Evolutionary conservation across 2,797 vertebrate genomes (phyloP).

Genomic region (Gobionotothen gibberifrons): DNA sequence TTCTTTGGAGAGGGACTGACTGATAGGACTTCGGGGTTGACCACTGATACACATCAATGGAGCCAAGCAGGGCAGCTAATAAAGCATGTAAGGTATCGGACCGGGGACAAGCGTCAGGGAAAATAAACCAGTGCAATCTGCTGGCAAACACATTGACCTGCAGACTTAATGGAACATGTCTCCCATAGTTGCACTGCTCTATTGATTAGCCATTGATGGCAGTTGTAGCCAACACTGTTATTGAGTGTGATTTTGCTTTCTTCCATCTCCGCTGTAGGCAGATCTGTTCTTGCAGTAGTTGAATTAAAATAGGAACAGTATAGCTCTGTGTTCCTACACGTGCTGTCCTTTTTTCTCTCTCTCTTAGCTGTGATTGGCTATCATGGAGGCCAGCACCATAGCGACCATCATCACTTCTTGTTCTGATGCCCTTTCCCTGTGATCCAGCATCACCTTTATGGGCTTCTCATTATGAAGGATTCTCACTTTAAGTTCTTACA

Average conservation of each 20-base stretch:
- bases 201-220: conserved; percentile 77
- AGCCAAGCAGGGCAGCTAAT: conserved; percentile 72
- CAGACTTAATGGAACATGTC: conserved; percentile 73
- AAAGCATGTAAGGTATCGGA: conserved; percentile 62
- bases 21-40: conserved; percentile 72
- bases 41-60: conserved; percentile 73
- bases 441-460: conserved; percentile 69
- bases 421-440: conserved; percentile 65
- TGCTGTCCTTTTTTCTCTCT: conserved; percentile 23
- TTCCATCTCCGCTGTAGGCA: conserved; percentile 34
- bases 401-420: conserved; percentile 68
- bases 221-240: conserved; percentile 72
- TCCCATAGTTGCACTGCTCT: conserved; percentile 69
- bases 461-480: conserved; percentile 63
- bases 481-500: conserved; percentile 52
- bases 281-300: conserved; percentile 54
- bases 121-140: conserved; percentile 73
- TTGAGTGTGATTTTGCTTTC: conserved; percentile 65
- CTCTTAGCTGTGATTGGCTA: conserved; percentile 54
- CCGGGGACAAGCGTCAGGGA: conserved; percentile 63
- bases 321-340: conserved; percentile 45
- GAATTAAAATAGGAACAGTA: conserved; percentile 59
- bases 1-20: conserved; percentile 55
- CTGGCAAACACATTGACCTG: conserved; percentile 77
- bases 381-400: conserved; percentile 51